Conservation (phyloP, 2,797 vertebrate genomes). For the Periparus ater region DNA sequence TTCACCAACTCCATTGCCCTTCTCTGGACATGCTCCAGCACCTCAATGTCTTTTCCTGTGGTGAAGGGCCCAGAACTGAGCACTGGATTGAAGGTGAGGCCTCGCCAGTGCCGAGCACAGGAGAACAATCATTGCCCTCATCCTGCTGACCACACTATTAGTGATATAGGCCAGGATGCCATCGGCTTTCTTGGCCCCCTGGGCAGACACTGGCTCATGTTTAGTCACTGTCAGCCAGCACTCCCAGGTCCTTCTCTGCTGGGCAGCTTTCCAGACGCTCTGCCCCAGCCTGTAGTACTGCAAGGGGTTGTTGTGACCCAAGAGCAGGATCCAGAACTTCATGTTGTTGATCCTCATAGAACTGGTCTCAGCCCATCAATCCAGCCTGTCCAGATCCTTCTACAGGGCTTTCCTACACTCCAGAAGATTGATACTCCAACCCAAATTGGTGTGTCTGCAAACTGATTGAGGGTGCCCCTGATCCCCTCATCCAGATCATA, state of each 20-base stretch:
- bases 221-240: background rate
- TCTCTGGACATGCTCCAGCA: fast-evolving
- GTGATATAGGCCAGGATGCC: background rate
- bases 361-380: fast-evolving
- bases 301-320: background rate
- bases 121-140: background rate
- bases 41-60: background rate
- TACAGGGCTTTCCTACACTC: background rate
- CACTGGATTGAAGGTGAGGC: background rate
- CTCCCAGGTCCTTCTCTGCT: background rate
- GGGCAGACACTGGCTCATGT: background rate
- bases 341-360: fast-evolving
- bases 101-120: background rate
- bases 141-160: background rate
- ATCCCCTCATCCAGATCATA: fast-evolving
- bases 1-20: background rate
- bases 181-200: fast-evolving
- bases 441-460: background rate
- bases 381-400: background rate
- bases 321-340: background rate
- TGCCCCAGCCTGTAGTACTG: background rate
- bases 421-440: background rate
- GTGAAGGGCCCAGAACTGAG: background rate
- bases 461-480: background rate
- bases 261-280: background rate